phyloP scores from a whole-genome alignment of 2,113 vertebrate species.

The Leptocoma aspasia region DNA sequence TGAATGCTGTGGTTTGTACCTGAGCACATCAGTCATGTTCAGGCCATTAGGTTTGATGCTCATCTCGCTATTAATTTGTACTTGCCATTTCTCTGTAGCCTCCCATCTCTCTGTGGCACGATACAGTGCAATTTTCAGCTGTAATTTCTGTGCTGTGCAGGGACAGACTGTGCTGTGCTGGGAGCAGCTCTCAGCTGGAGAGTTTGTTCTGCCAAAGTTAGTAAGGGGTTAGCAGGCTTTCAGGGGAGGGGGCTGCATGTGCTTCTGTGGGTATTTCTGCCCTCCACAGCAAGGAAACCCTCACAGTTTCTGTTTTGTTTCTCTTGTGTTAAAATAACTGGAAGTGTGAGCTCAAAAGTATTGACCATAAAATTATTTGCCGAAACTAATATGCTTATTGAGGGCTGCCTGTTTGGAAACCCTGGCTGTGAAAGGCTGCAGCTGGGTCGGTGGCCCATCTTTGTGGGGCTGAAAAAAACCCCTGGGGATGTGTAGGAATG shows the following conservation, averaged over 20 bases:
- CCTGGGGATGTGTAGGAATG: background rate
- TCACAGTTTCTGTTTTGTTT: background rate
- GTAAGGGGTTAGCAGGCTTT: background rate
- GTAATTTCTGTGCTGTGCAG: fast-evolving
- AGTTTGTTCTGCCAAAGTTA: background rate
- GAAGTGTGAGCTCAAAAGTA: background rate
- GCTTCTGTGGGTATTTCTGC: background rate
- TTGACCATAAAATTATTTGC: background rate
- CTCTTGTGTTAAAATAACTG: background rate
- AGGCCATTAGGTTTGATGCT: background rate
- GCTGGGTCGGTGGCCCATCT: background rate
- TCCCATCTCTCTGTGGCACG: background rate
- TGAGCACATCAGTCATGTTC: background rate
- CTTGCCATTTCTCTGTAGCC: background rate
- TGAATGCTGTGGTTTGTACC: background rate
- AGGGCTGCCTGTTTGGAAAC: background rate
- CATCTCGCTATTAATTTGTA: fast-evolving
- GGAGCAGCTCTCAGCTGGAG: fast-evolving
- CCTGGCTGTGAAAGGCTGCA: fast-evolving
- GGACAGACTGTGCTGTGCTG: background rate
- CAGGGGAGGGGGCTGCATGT: fast-evolving
- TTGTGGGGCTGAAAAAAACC: fast-evolving
- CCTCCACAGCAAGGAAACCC: background rate
- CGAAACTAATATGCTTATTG: fast-evolving
- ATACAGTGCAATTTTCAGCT: background rate